These are phyloP conservation scores for Pardosa pseudoannulata DNA, from an alignment of 2,888 invertebrate genomes.

Conservation along the genomic window DNA sequence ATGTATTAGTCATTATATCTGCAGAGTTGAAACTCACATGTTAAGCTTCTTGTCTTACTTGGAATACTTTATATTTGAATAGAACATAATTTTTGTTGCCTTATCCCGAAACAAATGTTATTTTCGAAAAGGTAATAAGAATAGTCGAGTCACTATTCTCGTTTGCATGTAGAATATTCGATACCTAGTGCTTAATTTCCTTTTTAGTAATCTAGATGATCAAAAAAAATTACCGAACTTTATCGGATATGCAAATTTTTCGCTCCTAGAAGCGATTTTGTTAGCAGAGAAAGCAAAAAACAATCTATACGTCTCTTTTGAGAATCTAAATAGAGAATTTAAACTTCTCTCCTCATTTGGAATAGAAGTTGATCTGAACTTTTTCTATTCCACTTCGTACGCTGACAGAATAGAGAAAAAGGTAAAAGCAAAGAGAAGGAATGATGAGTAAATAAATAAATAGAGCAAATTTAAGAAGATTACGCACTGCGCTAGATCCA, in stretches of 20 bases:
- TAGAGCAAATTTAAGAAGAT: constrained; percentile 45
- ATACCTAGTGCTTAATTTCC: constrained; percentile 14
- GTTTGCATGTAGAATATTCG: constrained; percentile 34
- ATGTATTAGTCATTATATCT: too few species aligned
- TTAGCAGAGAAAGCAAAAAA: constrained; percentile 10
- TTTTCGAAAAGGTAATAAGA: constrained; percentile 2
- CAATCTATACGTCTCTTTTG: neutral
- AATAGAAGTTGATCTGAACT: neutral
- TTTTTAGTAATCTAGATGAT: neutral
- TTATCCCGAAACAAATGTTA: neutral
- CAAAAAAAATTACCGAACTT: constrained; percentile 24
- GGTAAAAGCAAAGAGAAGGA: constrained; percentile 35
- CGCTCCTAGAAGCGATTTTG: constrained; percentile 21
- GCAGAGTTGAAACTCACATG: too few species aligned
- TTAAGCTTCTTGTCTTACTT: too few species aligned
- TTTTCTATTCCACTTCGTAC: neutral
- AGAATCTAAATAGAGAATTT: constrained; percentile 13
- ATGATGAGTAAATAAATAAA: constrained; percentile 52
- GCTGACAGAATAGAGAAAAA: constrained; percentile 17
- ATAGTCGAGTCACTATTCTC: neutral
- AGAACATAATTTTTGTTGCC: too few species aligned
- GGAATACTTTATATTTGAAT: too few species aligned
- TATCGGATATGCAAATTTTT: constrained; percentile 52
- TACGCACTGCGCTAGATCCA: too few species aligned
- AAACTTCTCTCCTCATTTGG: constrained; percentile 17